Percentiles rank a stretch among this genome's conserved stretches.
Evolutionary conservation across 2,113 vertebrate genomes (phyloP).

Genomic region (Ascaphus truei): DNA sequence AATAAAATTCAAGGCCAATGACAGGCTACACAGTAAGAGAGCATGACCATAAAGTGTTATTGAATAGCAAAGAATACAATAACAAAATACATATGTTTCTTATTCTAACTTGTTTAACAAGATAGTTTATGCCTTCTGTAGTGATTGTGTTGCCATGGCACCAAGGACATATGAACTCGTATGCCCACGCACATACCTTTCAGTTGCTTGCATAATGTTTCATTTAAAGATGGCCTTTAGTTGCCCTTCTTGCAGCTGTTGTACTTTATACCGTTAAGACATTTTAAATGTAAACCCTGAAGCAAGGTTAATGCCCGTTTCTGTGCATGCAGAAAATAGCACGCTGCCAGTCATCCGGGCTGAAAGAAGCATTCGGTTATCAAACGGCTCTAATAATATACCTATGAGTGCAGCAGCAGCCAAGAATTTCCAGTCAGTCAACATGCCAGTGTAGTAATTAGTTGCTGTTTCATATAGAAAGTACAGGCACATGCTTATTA

Average conservation of each 20-base stretch:
- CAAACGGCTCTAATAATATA: constrained; percentile 44
- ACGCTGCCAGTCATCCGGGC: constrained; percentile 28
- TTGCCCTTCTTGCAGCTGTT: constrained; percentile 40
- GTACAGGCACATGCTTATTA: background rate
- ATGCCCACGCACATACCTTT: no score
- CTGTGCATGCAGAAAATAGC: constrained; percentile 30
- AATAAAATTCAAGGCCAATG: no score
- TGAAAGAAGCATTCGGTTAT: constrained; percentile 37
- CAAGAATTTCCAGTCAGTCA: constrained; percentile 35
- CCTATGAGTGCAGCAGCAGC: constrained; percentile 20
- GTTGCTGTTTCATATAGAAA: constrained; percentile 33
- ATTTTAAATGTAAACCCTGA: constrained; percentile 46
- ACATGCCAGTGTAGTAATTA: constrained; percentile 15
- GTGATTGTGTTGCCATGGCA: no score
- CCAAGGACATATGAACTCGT: no score
- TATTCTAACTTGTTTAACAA: no score
- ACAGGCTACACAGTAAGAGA: no score
- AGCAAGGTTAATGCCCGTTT: constrained; percentile 31
- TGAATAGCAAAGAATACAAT: no score
- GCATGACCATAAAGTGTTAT: no score
- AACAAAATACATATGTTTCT: no score
- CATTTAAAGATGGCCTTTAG: constrained; percentile 20
- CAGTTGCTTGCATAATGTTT: constrained; percentile 38
- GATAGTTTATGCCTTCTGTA: no score
- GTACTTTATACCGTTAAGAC: constrained; percentile 40